phyloP scores from a whole-genome alignment of 2,888 invertebrate species.

The Acleris sparsana region DNA sequence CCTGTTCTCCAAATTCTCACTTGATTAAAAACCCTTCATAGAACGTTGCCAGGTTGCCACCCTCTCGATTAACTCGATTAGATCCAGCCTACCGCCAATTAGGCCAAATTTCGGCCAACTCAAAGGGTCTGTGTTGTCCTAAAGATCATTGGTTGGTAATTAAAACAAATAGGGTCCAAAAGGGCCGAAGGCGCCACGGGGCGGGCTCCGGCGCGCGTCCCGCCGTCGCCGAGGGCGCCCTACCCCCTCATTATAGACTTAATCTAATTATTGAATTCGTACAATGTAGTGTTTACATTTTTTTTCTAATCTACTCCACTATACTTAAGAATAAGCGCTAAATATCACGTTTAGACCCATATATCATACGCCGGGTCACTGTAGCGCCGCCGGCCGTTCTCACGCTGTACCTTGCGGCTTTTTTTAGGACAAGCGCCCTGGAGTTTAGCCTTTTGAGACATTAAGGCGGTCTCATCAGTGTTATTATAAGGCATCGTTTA shows the following conservation, averaged over 20 bases:
- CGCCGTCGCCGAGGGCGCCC: slow-evolving; percentile 72
- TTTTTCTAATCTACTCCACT: slow-evolving; percentile 80
- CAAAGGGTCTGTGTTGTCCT: slow-evolving; percentile 75
- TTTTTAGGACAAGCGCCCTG: slow-evolving; percentile 48
- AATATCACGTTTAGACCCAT: slow-evolving; percentile 82
- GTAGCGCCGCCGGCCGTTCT: slow-evolving; percentile 65
- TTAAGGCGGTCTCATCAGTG: slow-evolving; percentile 56
- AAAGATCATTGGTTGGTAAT: slow-evolving; percentile 78
- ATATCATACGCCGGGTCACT: slow-evolving; percentile 80
- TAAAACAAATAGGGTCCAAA: slow-evolving; percentile 83
- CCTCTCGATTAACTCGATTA: slow-evolving; percentile 51
- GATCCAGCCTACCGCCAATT: slow-evolving; percentile 72
- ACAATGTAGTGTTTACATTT: slow-evolving; percentile 83
- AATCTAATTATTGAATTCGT: slow-evolving; percentile 84
- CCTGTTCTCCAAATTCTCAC: slow-evolving; percentile 23
- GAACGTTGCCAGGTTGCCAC: slow-evolving; percentile 43
- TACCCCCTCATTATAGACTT: slow-evolving; percentile 80
- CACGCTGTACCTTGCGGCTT: slow-evolving; percentile 62
- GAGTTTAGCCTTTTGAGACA: slow-evolving; percentile 52
- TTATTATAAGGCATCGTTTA: slow-evolving; percentile 67
- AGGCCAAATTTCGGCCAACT: slow-evolving; percentile 74
- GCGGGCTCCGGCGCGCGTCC: slow-evolving; percentile 66
- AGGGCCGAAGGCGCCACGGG: slow-evolving; percentile 77
- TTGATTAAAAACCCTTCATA: slow-evolving; percentile 35
- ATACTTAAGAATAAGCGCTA: slow-evolving; percentile 82